Base-by-base conservation (phyloP, 2,797 vertebrate genomes). In the Artibeus jamaicensis region DNA sequence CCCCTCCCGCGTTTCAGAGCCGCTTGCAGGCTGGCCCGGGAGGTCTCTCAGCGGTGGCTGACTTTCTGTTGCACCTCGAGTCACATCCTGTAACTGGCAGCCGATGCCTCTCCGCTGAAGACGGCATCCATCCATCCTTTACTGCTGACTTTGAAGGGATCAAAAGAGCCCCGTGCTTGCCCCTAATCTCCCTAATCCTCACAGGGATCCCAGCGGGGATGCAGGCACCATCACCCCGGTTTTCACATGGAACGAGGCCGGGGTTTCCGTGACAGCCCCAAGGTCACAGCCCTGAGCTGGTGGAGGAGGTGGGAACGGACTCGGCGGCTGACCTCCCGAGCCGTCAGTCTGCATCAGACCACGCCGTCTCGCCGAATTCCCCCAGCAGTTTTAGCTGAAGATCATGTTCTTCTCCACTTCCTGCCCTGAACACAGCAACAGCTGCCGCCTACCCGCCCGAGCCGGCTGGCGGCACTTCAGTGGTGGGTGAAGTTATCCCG, bases 361-460 rank as follows among this genome's bases (percentile, higher is more conserved):
- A 94, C 77, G 97, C 97, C 48, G 84, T 93, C 96, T 46, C 39
- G 0, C 94, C 68, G 91, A 87, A 93, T 94, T 94, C 92, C 95
- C 96, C 96, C 95, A 82, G 95, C 96, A 53, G 91, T 96, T 97
- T 97, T 97, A 93, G 96, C 96, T 96, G 97, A 98, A 98, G 97
- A 98, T 98, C 97, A 98, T 91, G 97, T 98, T 97, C 97, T 97
- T 97, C 97, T 91, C 79, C 87, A 53, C 97, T 98, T 98, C 97
- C 97, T 97, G 97, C 97, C 96, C 39, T 74, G 71, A 94, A 96
- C 97, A 71, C 89, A 34, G 79, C 86, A 70, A 96, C 97, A 98
- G 97, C 97, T 98, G 97, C 96, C 90, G 18, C 96, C 88, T 57
- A 65, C 94, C 50, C 93, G 84, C 93, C 93, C 16, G 83, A 84